A percentile compares a stretch with the other conserved stretches of the same genome.
Conservation (phyloP, 2,797 vertebrate species). For the Anguilla obscura region DNA sequence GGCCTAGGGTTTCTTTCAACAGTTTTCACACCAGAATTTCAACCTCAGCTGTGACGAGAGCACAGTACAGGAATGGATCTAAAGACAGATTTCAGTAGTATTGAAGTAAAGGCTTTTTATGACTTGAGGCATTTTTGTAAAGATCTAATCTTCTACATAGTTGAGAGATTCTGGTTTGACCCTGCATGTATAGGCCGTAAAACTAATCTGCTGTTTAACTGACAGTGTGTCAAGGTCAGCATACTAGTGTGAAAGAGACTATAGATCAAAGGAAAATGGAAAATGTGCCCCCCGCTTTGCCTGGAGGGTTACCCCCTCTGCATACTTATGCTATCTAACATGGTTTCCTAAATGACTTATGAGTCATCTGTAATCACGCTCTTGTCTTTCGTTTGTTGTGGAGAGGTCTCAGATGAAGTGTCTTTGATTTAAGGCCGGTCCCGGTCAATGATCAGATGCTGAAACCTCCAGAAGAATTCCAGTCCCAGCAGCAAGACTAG, state of each 20-base stretch:
- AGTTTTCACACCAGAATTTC: not conserved
- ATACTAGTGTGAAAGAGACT: not conserved
- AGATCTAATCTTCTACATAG: not conserved
- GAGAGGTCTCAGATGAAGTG: conserved; percentile 10
- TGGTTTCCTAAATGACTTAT: not conserved
- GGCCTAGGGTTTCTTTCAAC: not conserved
- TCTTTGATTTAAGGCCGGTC: conserved; percentile 13
- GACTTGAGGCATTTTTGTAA: conserved; percentile 8
- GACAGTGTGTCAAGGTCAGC: conserved; percentile 5
- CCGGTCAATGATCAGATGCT: not conserved
- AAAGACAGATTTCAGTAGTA: not conserved
- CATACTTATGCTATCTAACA: conserved; percentile 8
- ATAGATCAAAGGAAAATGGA: not conserved
- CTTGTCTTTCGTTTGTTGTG: not conserved
- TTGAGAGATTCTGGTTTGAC: conserved; percentile 5
- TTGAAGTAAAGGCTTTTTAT: not conserved
- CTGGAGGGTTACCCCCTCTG: not conserved
- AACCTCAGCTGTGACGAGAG: not conserved
- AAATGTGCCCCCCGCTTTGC: conserved; percentile 3
- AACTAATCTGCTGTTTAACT: not conserved
- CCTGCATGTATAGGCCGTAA: conserved; percentile 2
- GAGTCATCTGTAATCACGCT: not conserved
- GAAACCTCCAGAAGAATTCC: not conserved
- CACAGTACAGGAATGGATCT: not conserved
- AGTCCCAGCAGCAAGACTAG: not conserved